Evolutionary conservation across 2,797 vertebrate species (phyloP).

Genomic region (Botia almorhae): DNA sequence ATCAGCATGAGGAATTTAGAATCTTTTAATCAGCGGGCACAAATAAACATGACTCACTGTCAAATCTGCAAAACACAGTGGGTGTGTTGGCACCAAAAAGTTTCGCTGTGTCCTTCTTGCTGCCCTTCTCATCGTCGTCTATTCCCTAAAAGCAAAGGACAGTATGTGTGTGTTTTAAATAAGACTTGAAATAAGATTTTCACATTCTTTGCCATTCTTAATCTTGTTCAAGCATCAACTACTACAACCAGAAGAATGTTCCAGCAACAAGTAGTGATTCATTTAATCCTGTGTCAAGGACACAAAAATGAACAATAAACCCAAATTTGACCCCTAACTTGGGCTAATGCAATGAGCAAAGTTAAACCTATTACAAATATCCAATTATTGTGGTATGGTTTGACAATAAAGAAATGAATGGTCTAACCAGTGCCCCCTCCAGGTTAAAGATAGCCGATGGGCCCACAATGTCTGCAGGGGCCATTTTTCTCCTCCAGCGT

Average conservation of each 20-base stretch:
- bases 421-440: slow-evolving; percentile 85
- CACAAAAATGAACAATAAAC: slow-evolving; percentile 6
- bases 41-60: slow-evolving; percentile 79
- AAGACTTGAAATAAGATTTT: background rate
- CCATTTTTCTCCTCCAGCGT: slow-evolving; percentile 88
- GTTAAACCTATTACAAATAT: slow-evolving; percentile 1
- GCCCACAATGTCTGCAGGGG: slow-evolving; percentile 80
- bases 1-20: slow-evolving; percentile 50
- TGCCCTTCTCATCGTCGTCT: slow-evolving; percentile 85
- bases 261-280: background rate
- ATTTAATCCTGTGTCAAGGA: slow-evolving; percentile 3
- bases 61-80: slow-evolving; percentile 91
- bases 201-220: background rate
- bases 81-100: slow-evolving; percentile 94
- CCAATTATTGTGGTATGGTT: background rate
- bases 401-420: background rate
- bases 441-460: slow-evolving; percentile 87
- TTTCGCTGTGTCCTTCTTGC: slow-evolving; percentile 79
- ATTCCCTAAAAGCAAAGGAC: slow-evolving; percentile 79
- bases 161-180: background rate
- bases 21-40: slow-evolving; percentile 51
- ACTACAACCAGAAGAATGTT: slow-evolving; percentile 1
- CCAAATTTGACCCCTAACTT: background rate
- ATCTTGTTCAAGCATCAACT: background rate
- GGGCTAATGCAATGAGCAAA: background rate